These are phyloP conservation scores for Phymatocera aterrima DNA, from an alignment of 2,888 invertebrate genomes.

Conservation along the genomic window DNA sequence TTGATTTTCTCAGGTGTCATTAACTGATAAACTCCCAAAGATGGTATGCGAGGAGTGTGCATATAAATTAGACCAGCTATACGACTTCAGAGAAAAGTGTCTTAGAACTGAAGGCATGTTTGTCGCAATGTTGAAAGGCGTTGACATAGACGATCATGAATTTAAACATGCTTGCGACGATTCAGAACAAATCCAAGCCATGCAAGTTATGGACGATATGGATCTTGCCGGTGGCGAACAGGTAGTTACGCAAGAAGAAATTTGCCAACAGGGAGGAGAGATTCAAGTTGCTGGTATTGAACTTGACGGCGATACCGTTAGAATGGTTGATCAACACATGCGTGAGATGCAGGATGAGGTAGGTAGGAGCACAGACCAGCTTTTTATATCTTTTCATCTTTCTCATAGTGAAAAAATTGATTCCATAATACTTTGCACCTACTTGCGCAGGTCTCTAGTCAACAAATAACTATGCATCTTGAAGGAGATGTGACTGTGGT, in stretches of 20 bases:
- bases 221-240: conserved; percentile 67
- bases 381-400: too few relatives aligned
- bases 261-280: conserved; percentile 63
- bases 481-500: conserved; percentile 69
- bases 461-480: conserved; percentile 70
- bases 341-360: conserved; percentile 57
- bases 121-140: conserved; percentile 70
- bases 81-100: conserved; percentile 78
- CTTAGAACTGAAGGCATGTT: conserved; percentile 77
- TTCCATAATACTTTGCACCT: neutral
- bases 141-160: conserved; percentile 56
- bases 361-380: conserved; percentile 13
- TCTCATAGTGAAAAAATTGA: neutral
- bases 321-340: conserved; percentile 69
- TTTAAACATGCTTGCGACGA: conserved; percentile 48
- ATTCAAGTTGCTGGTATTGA: conserved; percentile 68
- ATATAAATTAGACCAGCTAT: conserved; percentile 77
- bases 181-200: conserved; percentile 60
- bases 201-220: conserved; percentile 70
- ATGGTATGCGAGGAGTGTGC: conserved; percentile 78
- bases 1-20: conserved; percentile 74
- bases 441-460: conserved; percentile 65
- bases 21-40: conserved; percentile 78
- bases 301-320: conserved; percentile 68
- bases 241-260: conserved; percentile 67